Conservation (phyloP, 1,140 invertebrate species). For the Lanistes nyassanus region DNA sequence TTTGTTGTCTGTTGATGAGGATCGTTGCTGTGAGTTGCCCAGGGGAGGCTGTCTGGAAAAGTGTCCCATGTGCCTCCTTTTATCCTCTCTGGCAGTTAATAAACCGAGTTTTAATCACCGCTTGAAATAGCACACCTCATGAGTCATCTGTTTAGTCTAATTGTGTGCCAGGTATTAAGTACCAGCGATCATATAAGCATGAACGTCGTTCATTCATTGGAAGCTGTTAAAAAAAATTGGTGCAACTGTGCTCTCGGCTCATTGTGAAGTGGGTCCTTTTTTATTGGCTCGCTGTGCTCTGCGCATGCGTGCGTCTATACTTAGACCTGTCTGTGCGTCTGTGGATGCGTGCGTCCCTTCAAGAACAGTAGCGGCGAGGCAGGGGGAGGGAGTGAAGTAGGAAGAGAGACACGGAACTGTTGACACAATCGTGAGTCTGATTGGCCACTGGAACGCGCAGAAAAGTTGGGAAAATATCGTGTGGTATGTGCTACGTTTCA, state of each 20-base stretch:
- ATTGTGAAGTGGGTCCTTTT: neutral
- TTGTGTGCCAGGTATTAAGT: neutral
- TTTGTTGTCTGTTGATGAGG: no score
- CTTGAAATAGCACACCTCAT: no score
- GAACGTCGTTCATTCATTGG: neutral
- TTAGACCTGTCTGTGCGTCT: neutral
- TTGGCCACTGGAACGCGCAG: neutral
- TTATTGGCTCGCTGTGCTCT: conserved; percentile 1
- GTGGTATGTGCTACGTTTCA: neutral
- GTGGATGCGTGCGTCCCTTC: neutral
- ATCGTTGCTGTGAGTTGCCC: no score
- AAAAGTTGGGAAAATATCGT: no score
- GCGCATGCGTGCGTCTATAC: neutral
- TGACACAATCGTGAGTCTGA: neutral
- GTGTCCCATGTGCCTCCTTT: no score
- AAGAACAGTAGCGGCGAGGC: neutral
- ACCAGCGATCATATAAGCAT: neutral
- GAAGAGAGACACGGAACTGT: neutral
- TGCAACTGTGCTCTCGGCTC: neutral
- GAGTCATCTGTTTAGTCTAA: neutral
- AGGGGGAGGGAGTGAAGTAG: neutral
- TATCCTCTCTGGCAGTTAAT: no score
- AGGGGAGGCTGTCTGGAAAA: no score
- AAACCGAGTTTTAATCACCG: no score
- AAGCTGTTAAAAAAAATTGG: neutral